Conservation (phyloP, 2,797 vertebrate genomes). For the Pitangus sulphuratus region DNA sequence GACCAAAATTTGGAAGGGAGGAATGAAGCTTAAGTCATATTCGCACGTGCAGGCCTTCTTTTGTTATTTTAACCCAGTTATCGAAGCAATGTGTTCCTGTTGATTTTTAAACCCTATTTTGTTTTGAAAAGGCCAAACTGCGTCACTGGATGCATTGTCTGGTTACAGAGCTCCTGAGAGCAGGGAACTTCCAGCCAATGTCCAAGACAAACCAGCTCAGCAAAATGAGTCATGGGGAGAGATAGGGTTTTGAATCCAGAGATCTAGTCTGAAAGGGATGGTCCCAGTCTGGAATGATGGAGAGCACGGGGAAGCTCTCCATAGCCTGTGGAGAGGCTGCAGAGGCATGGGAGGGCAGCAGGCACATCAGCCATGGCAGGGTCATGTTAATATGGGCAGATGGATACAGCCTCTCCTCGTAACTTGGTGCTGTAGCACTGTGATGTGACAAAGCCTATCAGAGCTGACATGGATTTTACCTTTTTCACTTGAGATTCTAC, state of each 20-base stretch:
- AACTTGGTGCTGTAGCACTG: no score
- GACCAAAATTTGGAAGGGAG: neutral
- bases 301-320: neutral
- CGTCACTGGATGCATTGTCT: neutral
- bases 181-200: neutral
- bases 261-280: neutral
- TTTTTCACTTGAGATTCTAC: neutral
- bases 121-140: constrained; percentile 17
- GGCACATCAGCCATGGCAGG: accelerated
- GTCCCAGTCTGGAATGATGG: neutral
- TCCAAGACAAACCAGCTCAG: neutral
- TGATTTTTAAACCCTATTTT: constrained; percentile 24
- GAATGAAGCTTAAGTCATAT: neutral
- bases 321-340: neutral
- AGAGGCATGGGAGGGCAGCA: neutral
- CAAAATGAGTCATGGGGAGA: neutral
- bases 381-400: accelerated
- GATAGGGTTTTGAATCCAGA: neutral
- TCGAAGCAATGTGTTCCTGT: neutral
- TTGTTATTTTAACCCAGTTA: constrained; percentile 56
- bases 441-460: neutral
- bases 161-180: neutral
- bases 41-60: neutral
- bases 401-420: neutral
- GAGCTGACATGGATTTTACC: neutral